Evolutionary conservation across 2,113 vertebrate species (phyloP).

Genomic region (Piaya cayana): DNA sequence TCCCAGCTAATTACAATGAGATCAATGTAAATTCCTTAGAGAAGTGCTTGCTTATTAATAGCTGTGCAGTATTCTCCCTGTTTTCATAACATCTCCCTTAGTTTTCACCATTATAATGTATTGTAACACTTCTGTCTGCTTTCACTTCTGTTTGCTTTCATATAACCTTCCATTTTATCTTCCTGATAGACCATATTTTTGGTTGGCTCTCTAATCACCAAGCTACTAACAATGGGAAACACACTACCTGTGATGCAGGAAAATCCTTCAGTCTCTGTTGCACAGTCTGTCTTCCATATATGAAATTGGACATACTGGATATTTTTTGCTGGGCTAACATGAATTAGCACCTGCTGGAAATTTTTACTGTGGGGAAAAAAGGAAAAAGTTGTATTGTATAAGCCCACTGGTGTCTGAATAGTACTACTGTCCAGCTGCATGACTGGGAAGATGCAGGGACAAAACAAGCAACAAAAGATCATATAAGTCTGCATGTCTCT

Average conservation of each 20-base stretch:
- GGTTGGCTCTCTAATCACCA: not conserved
- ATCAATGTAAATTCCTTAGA: not conserved
- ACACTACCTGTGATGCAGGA: not conserved
- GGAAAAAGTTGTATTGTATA: not conserved
- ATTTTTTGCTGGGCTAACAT: not conserved
- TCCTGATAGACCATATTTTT: not conserved
- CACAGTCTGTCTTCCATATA: not conserved
- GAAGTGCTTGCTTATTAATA: not conserved
- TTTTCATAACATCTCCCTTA: not conserved
- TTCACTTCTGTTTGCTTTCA: not conserved
- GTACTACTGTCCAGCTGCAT: not conserved
- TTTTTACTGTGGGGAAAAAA: not conserved
- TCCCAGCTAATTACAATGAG: not conserved
- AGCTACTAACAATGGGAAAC: not conserved
- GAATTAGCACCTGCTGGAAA: not conserved
- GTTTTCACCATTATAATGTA: not conserved
- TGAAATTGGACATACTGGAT: not conserved
- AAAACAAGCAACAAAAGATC: not conserved
- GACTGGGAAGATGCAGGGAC: not conserved
- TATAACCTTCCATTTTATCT: not conserved
- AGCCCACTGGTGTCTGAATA: not conserved
- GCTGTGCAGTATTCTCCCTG: not conserved
- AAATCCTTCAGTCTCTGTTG: not conserved
- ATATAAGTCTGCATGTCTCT: not conserved
- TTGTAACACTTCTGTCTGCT: not conserved